phyloP scores from a whole-genome alignment of 2,113 vertebrate genomes.

The Melanotaenia duboulayi region DNA sequence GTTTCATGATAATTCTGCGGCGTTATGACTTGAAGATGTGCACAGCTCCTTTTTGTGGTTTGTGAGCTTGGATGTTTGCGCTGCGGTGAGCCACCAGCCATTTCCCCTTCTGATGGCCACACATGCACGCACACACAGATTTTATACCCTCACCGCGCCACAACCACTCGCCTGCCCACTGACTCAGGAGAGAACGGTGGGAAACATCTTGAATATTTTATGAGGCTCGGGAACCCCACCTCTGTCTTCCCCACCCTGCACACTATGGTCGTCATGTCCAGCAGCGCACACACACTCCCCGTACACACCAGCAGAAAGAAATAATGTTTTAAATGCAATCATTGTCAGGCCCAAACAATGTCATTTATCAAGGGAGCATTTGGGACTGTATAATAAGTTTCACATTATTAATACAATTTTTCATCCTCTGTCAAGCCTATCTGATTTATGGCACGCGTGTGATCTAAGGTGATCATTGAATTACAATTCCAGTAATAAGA shows the following conservation, averaged over 20 bases:
- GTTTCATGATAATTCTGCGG: conserved; percentile 53
- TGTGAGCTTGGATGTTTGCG: conserved; percentile 61
- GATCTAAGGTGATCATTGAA: conserved; percentile 99
- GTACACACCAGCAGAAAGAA: conserved; percentile 88
- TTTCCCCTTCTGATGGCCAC: conserved; percentile 52
- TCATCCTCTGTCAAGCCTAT: conserved; percentile 98
- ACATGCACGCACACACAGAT: conserved; percentile 75
- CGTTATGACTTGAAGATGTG: conserved; percentile 72
- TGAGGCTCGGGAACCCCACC: conserved; percentile 80
- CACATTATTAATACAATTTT: conserved; percentile 99
- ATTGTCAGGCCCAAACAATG: conserved; percentile 99
- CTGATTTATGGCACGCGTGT: conserved; percentile 99
- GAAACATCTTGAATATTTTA: conserved; percentile 97
- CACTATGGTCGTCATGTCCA: conserved; percentile 57
- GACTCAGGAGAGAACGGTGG: conserved; percentile 90
- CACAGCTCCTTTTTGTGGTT: conserved; percentile 61
- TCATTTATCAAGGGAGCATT: conserved; percentile 99
- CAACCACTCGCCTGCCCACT: conserved; percentile 68
- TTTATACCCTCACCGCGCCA: conserved; percentile 67
- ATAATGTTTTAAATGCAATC: conserved; percentile 99
- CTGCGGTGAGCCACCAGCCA: conserved; percentile 66
- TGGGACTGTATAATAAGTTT: conserved; percentile 99
- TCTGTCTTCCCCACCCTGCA: conserved; percentile 69
- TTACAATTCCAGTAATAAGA: conserved; percentile 99
- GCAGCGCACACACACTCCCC: conserved; percentile 35